phyloP scores from a whole-genome alignment of 2,888 invertebrate species.

The Spodoptera littoralis region DNA sequence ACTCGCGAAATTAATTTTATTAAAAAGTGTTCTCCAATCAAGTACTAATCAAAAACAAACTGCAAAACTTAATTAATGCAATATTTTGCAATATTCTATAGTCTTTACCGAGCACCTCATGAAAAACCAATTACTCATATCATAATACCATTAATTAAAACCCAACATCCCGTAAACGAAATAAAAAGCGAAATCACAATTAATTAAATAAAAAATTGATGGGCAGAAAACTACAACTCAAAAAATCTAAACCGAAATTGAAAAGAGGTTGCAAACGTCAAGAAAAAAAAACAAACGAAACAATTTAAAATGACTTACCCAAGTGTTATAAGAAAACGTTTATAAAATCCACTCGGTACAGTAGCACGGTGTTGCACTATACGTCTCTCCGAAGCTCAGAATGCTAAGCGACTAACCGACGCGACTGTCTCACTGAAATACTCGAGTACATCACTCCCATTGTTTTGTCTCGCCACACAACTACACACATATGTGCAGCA shows the following conservation, averaged over 20 bases:
- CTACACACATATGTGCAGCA: not conserved
- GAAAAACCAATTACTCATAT: too few species aligned
- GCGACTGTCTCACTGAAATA: conserved; percentile 28
- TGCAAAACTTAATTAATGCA: too few species aligned
- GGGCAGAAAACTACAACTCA: not conserved
- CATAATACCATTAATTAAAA: too few species aligned
- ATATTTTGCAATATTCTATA: too few species aligned
- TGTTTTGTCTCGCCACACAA: conserved; percentile 33
- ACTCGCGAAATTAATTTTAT: too few species aligned
- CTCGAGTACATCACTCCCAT: conserved; percentile 33
- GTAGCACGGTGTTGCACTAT: conserved; percentile 24
- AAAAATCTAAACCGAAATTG: too few species aligned
- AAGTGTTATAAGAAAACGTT: conserved; percentile 39
- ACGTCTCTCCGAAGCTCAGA: conserved; percentile 37
- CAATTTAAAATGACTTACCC: conserved; percentile 38
- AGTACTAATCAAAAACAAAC: too few species aligned
- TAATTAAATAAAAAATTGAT: too few species aligned
- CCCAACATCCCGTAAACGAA: too few species aligned
- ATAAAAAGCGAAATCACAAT: too few species aligned
- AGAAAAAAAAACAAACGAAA: conserved; percentile 8
- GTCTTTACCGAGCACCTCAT: too few species aligned
- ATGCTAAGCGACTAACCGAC: conserved; percentile 39
- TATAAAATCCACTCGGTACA: conserved; percentile 45
- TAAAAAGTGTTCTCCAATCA: too few species aligned
- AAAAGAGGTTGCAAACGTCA: not conserved